Conservation (phyloP, 2,797 vertebrate genomes). For the Sandelia bainsii region DNA sequence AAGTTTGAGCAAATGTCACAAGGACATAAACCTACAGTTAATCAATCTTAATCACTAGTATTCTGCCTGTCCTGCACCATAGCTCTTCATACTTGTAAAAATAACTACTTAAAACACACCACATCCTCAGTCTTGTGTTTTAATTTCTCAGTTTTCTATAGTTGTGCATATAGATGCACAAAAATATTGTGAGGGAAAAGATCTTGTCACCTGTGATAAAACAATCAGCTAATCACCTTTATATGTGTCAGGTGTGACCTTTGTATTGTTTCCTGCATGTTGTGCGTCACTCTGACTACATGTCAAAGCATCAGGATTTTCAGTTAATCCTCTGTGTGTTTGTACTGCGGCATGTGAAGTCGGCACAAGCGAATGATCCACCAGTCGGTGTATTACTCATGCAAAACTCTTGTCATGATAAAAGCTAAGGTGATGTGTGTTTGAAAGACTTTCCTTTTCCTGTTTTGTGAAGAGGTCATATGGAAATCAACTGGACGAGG, state of each 20-base stretch:
- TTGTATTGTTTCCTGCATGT: slow-evolving; percentile 25
- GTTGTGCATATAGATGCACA: no score
- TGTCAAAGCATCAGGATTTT: no score
- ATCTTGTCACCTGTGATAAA: neutral
- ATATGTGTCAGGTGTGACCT: neutral
- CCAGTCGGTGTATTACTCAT: neutral
- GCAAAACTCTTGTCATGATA: slow-evolving; percentile 40
- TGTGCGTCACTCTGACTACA: slow-evolving; percentile 6
- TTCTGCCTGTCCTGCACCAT: no score
- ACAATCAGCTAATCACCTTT: neutral
- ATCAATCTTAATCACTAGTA: no score
- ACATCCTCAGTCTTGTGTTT: no score
- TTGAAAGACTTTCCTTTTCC: neutral
- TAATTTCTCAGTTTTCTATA: no score
- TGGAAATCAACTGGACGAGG: neutral
- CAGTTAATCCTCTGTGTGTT: slow-evolving; percentile 19
- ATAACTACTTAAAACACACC: no score
- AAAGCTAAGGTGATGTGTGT: neutral
- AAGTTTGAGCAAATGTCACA: no score
- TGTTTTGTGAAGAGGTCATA: neutral
- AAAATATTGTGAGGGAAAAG: no score
- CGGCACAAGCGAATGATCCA: neutral
- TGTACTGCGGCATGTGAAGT: neutral
- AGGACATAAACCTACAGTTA: no score
- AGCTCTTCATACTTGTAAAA: no score